Base-by-base conservation (phyloP, 2,888 invertebrate species). In the Eupithecia pulchellata region DNA sequence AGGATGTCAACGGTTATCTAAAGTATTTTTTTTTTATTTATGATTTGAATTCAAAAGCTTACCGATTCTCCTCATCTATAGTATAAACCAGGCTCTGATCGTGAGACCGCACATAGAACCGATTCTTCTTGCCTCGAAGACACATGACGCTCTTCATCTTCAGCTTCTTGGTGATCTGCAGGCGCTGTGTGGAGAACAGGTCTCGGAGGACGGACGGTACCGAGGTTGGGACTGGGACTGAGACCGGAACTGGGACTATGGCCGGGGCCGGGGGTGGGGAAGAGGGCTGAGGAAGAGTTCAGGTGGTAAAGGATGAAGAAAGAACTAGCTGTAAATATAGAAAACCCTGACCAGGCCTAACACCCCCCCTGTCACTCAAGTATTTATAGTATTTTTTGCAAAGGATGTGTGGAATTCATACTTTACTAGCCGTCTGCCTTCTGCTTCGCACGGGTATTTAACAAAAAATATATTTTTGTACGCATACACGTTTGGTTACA, bases 41-140 rank as follows among this genome's bases (percentile, higher is more conserved):
- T n/a, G n/a, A n/a, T n/a, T n/a, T n/a, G n/a, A n/a, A n/a, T n/a
- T n/a, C 25, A 55, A 13, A 3, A 6, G 17, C 72, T 75, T 27
- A 86, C 92, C 84, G 87, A 57, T 90, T 93, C 39, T 89, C 84
- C 73, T 93, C 93, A 34, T 89, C 86, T 6, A 92, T 82, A 0
- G 89, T 89, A 70, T 91, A 93, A 0, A 92, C 34, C 0, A 90
- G 77, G 36, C 71, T 85, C 62, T 87, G 82, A 11, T 89, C 89
- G 0, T 87, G 80, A 0, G 88, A 86, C 52, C 84, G 85, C 32
- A 93, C 85, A 66, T 80, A 79, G 81, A 91, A 93, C 61, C 81
- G 82, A 78, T 91, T 92, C 80, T 82, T 91, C 82, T 89, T 91
- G 17, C 92, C 92, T 17, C 84, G 77, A 14, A 93, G 83, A 67